Evolutionary conservation across 2,113 vertebrate genomes (phyloP).

Genomic region (Candoia aspera): DNA sequence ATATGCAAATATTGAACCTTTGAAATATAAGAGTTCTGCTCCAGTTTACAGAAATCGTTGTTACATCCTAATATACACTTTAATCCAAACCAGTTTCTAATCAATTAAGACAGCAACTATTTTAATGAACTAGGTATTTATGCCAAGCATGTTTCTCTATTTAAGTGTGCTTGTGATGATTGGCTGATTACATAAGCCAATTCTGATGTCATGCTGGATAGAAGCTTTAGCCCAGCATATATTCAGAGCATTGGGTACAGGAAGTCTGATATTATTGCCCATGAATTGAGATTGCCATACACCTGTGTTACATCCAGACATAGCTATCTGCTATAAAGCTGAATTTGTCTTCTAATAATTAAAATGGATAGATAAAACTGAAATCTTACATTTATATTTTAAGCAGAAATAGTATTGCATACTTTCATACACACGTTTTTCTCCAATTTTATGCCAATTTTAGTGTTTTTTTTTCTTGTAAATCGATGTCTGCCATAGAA

Average conservation of each 20-base stretch:
- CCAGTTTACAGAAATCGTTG: slow-evolving; percentile 47
- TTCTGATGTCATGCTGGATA: neutral
- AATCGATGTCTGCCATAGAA: neutral
- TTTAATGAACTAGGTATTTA: slow-evolving; percentile 7
- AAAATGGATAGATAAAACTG: neutral
- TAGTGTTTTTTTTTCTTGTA: neutral
- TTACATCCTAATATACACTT: slow-evolving; percentile 36
- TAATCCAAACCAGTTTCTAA: slow-evolving; percentile 20
- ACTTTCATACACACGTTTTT: neutral
- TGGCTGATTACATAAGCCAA: neutral
- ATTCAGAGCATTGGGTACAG: neutral
- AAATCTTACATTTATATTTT: neutral
- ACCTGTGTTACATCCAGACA: neutral
- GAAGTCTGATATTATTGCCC: neutral
- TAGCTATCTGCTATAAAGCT: slow-evolving; percentile 8
- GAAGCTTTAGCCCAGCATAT: neutral
- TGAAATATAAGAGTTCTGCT: slow-evolving; percentile 59
- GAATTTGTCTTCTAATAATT: neutral
- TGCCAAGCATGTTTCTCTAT: neutral
- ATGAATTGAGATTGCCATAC: neutral
- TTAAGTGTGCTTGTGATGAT: slow-evolving; percentile 1
- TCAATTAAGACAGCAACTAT: slow-evolving; percentile 39
- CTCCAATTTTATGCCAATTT: neutral
- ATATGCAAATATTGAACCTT: slow-evolving; percentile 45
- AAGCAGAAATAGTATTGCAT: neutral